Evolutionary conservation across 2,113 vertebrate genomes (phyloP), one percentile per base, ranked within the genome.

Genomic region (Mandrillus leucophaeus): DNA sequence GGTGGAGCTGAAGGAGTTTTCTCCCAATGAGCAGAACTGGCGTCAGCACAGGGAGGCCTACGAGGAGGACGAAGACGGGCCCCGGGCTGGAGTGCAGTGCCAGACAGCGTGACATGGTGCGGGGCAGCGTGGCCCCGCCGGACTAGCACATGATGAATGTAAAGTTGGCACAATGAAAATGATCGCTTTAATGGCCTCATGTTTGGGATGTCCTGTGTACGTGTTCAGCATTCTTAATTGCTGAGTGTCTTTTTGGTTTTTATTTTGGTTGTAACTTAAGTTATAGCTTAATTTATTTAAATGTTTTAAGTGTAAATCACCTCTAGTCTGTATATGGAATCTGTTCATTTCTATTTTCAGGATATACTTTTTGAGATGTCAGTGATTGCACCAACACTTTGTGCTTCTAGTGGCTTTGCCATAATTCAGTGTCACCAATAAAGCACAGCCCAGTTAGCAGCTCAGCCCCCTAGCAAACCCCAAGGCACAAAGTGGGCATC

Each of bases 31-130:
- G 40, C 99, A 99, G 85, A 98, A 98, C 91, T 99, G 98, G 96
- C 98, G 96, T 72, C 98, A 98, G 95, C 99, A 98, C 27, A 57
- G 98, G 48, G 99, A 99, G 94, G 99, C 97, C 0, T 99, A 99
- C 0, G 99, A 99, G 66, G 99, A 99, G 61, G 99, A 99, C 0
- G 99, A 99, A 0, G 98, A 99, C 30, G 98, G 98, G 22, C 99
- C 99, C 17, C 96, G 98, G 79, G 97, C 98, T 0, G 99, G 99
- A 1, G 99, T 99, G 91, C 99, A 99, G 13, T 99, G 99, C 98
- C 99, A 99, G 98, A 99, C 99, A 0, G 99, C 99, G 11, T 99
- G 98, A 99, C 38, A 23, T 10, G 73, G 90, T 87, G 35, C 40
- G 8, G 13, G 70, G 85, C 84, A 57, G 40, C 82, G 6, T 16